Base-by-base conservation (phyloP, 1,140 invertebrate species). In the Anoplolepis gracilipes region DNA sequence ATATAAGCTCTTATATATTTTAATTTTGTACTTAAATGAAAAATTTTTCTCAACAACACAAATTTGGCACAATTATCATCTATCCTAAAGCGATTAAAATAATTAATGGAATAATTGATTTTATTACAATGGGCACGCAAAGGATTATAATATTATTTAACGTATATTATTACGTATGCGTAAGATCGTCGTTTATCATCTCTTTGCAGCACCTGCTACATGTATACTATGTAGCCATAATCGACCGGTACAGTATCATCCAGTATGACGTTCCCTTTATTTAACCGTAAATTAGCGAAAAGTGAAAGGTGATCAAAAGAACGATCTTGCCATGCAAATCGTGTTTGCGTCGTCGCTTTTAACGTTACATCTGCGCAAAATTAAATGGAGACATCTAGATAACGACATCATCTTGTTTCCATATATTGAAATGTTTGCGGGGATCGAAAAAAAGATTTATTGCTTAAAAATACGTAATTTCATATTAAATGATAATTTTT, bases 381-480 rank as follows among this genome's bases (percentile, higher is more conserved):
- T 82, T 59, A 82, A 82, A 82, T 82, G 78, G 55, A 82, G 53
- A 82, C 78, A 73, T 82, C 67, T 82, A 33, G 67, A 46, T 82
- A 82, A 82, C 67, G 25, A 72, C 19, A 25, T 73, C 28, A 59
- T 73, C 36, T 22, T 28, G 67, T 16, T 72, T 69, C 33, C 36
- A 39, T 70, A 22, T 7, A 36, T 36, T 53, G 10, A 42, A 55
- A n/a, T 16, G 78, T 16, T 36, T 42, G 22, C 16, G 16, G 3
- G 13, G 1, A 42, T 57, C 42, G 39, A 73, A 28, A 72, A 39
- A 73, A 73, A 82, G 49, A 13, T 46, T 28, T 13, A 13, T 6
- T 49, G 10, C 4, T 36, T 33, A 82, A 59, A 72, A 59, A 22
- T 49, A 11, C 42, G n/a, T 10, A 70, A 70, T 70, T 49, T 49